These are phyloP conservation scores for Clarias laeviceps DNA, from an alignment of 2,797 vertebrate genomes.

Conservation along the genomic window DNA sequence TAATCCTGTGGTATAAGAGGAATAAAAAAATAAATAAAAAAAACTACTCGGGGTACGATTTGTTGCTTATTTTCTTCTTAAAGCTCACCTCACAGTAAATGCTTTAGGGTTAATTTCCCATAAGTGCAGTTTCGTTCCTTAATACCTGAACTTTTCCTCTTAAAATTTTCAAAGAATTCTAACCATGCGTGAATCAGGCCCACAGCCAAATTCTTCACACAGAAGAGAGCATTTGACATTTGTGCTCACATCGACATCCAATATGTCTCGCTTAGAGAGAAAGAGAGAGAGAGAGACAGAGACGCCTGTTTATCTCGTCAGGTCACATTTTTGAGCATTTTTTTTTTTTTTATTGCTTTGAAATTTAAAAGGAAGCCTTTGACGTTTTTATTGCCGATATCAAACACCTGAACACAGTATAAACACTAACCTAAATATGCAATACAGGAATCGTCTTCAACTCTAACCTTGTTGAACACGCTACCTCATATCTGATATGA, in stretches of 20 bases:
- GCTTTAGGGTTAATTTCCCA: background rate
- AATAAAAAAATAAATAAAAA: background rate
- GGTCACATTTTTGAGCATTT: background rate
- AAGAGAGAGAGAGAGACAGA: background rate
- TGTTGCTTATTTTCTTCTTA: background rate
- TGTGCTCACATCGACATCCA: background rate
- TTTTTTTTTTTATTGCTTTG: too few relatives aligned
- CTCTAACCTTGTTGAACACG: background rate
- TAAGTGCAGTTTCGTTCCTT: background rate
- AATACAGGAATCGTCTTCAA: background rate
- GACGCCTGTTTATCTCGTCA: background rate
- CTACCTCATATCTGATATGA: background rate
- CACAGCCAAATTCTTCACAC: background rate
- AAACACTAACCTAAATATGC: background rate
- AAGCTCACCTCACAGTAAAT: background rate
- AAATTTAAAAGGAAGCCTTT: background rate
- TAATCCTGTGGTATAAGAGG: background rate
- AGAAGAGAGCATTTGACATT: background rate
- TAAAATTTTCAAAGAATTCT: background rate
- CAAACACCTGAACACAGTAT: background rate
- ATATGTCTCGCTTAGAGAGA: background rate
- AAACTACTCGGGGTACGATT: too few relatives aligned
- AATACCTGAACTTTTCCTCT: background rate
- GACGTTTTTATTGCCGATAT: background rate
- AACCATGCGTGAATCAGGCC: background rate